Evolutionary conservation across 2,113 vertebrate genomes (phyloP), one percentile per base, ranked within the genome.

Genomic region (Cyphomyrus plagiostoma): DNA sequence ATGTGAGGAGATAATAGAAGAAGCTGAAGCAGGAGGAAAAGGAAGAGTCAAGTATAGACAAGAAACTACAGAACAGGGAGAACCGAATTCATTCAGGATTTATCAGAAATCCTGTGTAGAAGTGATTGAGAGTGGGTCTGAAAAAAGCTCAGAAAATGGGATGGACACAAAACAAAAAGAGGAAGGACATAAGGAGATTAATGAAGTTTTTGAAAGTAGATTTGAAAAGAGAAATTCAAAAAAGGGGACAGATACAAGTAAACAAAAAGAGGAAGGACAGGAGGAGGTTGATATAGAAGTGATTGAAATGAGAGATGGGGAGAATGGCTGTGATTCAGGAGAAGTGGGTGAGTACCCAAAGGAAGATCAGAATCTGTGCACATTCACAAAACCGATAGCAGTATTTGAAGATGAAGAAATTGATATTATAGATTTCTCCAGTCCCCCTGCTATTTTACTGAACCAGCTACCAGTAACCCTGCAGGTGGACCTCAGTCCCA

Each of bases 1-100:
- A 46, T n/a, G 39, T 46, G 89, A 91, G 21, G 92, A 93, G 48
- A 89, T 95, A 66, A 95, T 92, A 6, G 95, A 93, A 90, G 93
- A 94, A 56, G 39, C 80, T 23, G 80, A 21, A 48, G 21, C 45
- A 84, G 42, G 23, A 84, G 19, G 23, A 46, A 10, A n/a, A 17
- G 91, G 2, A 21, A 84, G 2, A 35, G 85, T 35, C 15, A 35
- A 48, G 45, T 26, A 35, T 52, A 35, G 4, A 52, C 85, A 56
- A 17, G n/a, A 87, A 87, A 26, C n/a, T 49, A 19, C 17, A 35
- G 50, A 53, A 39, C 26, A 8, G 17, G 49, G 13, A 35, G 85
- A 30, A 87, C 30, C 21, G 7, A 48, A 53, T 17, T 42, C 50
- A 17, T 8, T 21, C n/a, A 39, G 46, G 19, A 50, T 23, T 87